Percentiles rank a stretch among this genome's conserved stretches.
These are phyloP conservation scores for Xenopus tropicalis DNA, from an alignment of 2,113 vertebrate species.

Conservation along the genomic window UCB_Xtro_10.0 CM004445.2:2351001-2351500, in stretches of 20 bases:
- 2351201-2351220: constrained; percentile 81
- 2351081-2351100: constrained; percentile 80
- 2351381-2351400: too few relatives aligned
- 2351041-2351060: constrained; percentile 88
- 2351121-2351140: constrained; percentile 81
- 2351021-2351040: constrained; percentile 90
- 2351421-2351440: too few relatives aligned
- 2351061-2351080: constrained; percentile 80
- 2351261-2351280: constrained; percentile 88
- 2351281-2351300: constrained; percentile 88
- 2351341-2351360: neutral
- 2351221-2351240: constrained; percentile 83
- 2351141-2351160: constrained; percentile 82
- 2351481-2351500: too few relatives aligned
- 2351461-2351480: too few relatives aligned
- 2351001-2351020: constrained; percentile 97
- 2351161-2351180: constrained; percentile 80
- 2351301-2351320: constrained; percentile 87
- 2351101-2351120: constrained; percentile 77
- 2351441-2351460: too few relatives aligned
- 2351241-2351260: constrained; percentile 85
- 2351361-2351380: neutral
- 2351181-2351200: constrained; percentile 86
- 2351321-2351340: constrained; percentile 32
- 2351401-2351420: too few relatives aligned